Evolutionary conservation across 2,888 invertebrate genomes (phyloP).

Genomic region (Ophonus ardosiacus): DNA sequence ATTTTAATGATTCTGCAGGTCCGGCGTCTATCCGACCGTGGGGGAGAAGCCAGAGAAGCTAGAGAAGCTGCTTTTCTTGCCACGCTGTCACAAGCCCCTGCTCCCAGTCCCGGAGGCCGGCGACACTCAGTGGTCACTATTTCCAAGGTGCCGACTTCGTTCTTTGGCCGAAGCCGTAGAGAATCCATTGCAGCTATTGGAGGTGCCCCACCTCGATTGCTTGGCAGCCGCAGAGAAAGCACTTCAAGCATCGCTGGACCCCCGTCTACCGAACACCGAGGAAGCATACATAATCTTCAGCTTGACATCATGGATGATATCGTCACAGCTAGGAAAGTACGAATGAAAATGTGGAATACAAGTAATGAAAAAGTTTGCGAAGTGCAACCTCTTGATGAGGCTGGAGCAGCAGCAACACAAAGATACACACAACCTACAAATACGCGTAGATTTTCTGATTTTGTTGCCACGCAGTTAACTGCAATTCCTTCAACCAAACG

Average conservation of each 20-base stretch:
- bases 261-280: constrained; percentile 84
- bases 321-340: constrained; percentile 87
- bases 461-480: constrained; percentile 80
- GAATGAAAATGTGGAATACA: constrained; percentile 91
- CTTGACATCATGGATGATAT: constrained; percentile 94
- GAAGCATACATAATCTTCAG: constrained; percentile 90
- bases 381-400: constrained; percentile 87
- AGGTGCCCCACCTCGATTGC: constrained; percentile 75
- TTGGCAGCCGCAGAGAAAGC: constrained; percentile 73
- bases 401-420: constrained; percentile 77
- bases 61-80: constrained; percentile 90
- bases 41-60: constrained; percentile 87
- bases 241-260: constrained; percentile 79
- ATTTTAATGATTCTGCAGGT: constrained; percentile 73
- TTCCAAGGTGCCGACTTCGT: constrained; percentile 86
- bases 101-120: constrained; percentile 86
- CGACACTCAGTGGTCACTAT: constrained; percentile 93
- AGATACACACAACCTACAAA: constrained; percentile 78
- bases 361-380: constrained; percentile 87
- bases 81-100: constrained; percentile 86
- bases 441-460: constrained; percentile 85
- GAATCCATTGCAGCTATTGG: constrained; percentile 89
- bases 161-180: constrained; percentile 87
- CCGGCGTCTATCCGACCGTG: constrained; percentile 87
- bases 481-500: constrained; percentile 80